Evolutionary conservation across 2,888 invertebrate genomes (phyloP), one percentile per base, ranked within the genome.

Genomic region (Pheosia tremula): DNA sequence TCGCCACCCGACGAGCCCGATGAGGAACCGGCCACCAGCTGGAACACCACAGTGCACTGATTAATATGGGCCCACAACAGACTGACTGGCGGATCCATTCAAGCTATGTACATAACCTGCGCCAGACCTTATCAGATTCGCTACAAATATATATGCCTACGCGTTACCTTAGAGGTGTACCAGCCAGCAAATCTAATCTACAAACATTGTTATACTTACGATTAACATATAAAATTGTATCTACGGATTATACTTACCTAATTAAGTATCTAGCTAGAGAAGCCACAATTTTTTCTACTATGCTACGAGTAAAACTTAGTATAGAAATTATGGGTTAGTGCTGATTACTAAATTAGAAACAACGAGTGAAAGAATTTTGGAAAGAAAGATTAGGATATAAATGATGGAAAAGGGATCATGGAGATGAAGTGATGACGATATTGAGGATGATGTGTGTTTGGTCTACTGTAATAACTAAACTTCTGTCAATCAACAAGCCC

Each of bases 21-120:
- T 4, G 93, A 91, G 58, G 82, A 83, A 55, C 97, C 97, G 67
- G 97, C 97, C 75, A 97, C 96, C 87, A 97, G 94, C 97, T 97
- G 94, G 36, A 93, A 91, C 58, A 63, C 58, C 10, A 39, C 13
- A 39, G 10, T 5, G 55, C 38, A 13, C 8, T 37, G 38, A 37
- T 53, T 37, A 10, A 37, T 24, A 57, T 56, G 58, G 8, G 45
- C 3, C 38, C 38, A n/a, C 13, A 10, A 43, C 7, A 57, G 11
- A n/a, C 24, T 10, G 13, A 38, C 36, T 37, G 59, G 50, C 49
- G 13, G 53, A 38, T 60, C 59, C 60, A 70, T 9, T 47, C 52
- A 52, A 69, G 62, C 58, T 66, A 60, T 47, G 57, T 50, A 45
- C 49, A 50, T 13, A 24, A 24, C 0, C n/a, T 24, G 24, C 24